Percentiles rank a stretch among this genome's conserved stretches.
Conservation (phyloP, 2,797 vertebrate genomes). For the Macropodus opercularis region DNA sequence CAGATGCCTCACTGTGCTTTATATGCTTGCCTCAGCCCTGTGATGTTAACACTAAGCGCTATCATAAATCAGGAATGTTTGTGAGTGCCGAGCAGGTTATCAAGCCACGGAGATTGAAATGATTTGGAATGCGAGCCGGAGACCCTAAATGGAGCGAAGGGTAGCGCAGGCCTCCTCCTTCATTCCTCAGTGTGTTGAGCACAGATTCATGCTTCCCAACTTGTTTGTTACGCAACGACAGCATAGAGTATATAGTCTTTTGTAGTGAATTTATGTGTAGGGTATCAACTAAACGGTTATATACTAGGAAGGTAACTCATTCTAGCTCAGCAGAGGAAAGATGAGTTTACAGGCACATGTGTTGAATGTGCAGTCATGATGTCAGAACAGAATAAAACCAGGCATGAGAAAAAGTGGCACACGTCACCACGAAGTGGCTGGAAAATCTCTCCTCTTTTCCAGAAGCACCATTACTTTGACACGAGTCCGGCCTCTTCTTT, state of each 20-base stretch:
- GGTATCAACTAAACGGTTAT: not conserved
- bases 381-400: not conserved
- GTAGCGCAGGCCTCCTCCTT: conserved; percentile 7
- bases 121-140: conserved; percentile 37
- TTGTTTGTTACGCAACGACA: conserved; percentile 21
- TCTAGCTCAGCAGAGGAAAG: not conserved
- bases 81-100: conserved; percentile 42
- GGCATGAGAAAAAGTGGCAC: conserved; percentile 7
- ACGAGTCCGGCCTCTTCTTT: not conserved
- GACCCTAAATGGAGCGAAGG: conserved; percentile 69
- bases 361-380: not conserved
- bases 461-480: conserved; percentile 25
- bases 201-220: conserved; percentile 44
- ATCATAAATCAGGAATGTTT: conserved; percentile 58
- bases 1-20: conserved; percentile 14
- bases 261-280: not conserved
- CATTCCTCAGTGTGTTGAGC: conserved; percentile 9
- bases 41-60: conserved; percentile 19
- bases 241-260: conserved; percentile 4
- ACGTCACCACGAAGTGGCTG: conserved; percentile 2
- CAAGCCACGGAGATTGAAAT: conserved; percentile 45
- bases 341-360: not conserved
- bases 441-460: conserved; percentile 25
- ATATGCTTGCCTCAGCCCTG: conserved; percentile 20
- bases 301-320: not conserved